These are phyloP conservation scores for Heliconius eleuchia DNA, from an alignment of 1,140 invertebrate species.

Conservation along the genomic window DNA sequence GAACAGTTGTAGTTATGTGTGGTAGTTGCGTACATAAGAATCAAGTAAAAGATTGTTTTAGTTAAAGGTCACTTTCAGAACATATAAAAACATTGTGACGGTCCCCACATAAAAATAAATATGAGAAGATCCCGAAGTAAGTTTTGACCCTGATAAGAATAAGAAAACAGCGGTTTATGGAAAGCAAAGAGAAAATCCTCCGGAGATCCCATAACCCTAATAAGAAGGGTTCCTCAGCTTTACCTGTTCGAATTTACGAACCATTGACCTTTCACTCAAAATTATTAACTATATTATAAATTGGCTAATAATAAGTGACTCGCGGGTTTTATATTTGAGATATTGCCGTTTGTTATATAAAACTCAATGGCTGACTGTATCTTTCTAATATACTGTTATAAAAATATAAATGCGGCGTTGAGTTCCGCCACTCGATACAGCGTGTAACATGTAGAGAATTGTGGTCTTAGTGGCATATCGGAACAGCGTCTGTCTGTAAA, in stretches of 20 bases:
- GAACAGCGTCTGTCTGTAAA: too few species aligned
- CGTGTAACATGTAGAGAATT: not conserved
- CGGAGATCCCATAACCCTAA: slow-evolving; percentile 24
- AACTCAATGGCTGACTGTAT: not conserved
- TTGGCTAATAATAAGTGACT: slow-evolving; percentile 14
- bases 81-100: slow-evolving; percentile 14
- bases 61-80: not conserved
- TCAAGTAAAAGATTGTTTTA: not conserved
- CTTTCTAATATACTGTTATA: not conserved
- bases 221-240: slow-evolving; percentile 9
- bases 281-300: slow-evolving; percentile 20
- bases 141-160: slow-evolving; percentile 29
- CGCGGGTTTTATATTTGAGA: not conserved
- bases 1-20: not conserved
- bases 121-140: slow-evolving; percentile 2
- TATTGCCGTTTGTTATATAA: not conserved
- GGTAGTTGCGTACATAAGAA: not conserved
- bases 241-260: slow-evolving; percentile 17
- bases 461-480: too few species aligned
- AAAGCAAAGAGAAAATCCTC: slow-evolving; percentile 19
- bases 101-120: slow-evolving; percentile 20
- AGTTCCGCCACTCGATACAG: not conserved
- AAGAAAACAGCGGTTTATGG: slow-evolving; percentile 25
- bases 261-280: slow-evolving; percentile 19
- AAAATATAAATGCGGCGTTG: not conserved